Conservation (phyloP, 2,113 vertebrate genomes). For the Chaetorhynchus papuensis region DNA sequence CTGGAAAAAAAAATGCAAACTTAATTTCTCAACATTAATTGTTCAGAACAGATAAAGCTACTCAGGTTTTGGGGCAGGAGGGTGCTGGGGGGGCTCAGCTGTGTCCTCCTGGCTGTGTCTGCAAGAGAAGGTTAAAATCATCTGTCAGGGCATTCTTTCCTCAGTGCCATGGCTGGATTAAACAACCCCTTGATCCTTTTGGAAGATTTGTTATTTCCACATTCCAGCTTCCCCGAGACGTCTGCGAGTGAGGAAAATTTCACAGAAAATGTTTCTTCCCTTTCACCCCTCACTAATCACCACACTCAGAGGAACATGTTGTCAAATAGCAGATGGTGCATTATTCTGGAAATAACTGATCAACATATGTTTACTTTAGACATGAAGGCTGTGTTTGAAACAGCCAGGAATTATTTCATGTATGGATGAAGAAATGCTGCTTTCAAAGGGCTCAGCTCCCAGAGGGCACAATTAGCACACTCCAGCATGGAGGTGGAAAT, state of each 20-base stretch:
- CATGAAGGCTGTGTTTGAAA: background rate
- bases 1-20: no score
- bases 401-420: background rate
- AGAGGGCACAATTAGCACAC: conserved; percentile 47
- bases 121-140: background rate
- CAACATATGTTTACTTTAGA: conserved; percentile 47
- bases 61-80: background rate
- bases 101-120: background rate
- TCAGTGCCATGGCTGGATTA: rapidly evolving
- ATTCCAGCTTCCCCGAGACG: background rate
- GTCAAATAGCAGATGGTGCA: conserved; percentile 50
- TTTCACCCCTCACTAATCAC: background rate
- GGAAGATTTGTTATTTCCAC: background rate
- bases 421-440: background rate
- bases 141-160: background rate
- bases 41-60: background rate
- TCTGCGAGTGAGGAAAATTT: background rate
- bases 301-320: background rate
- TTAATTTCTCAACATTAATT: background rate
- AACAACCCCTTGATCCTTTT: background rate
- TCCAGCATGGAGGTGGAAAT: background rate
- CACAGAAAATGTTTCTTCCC: background rate
- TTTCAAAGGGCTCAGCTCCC: conserved; percentile 33
- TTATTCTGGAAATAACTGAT: conserved; percentile 27
- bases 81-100: no score